These are phyloP conservation scores for Puffinus mauretanicus DNA, from an alignment of 2,113 vertebrate genomes.

Conservation along the genomic window DNA sequence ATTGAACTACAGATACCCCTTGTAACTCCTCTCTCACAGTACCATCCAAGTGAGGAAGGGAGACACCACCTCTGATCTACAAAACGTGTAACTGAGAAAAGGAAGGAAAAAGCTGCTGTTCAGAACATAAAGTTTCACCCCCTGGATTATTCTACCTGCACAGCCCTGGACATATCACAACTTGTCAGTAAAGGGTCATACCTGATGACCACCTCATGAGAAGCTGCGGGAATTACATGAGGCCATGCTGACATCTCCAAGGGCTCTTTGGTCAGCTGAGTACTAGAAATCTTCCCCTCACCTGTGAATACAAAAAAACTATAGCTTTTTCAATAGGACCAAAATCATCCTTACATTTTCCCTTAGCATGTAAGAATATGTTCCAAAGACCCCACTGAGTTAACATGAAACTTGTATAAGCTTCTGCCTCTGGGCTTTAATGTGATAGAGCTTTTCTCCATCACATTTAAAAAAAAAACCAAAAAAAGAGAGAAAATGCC, in stretches of 20 bases:
- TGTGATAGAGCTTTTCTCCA: background rate
- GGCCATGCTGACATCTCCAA: conserved; percentile 45
- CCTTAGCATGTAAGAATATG: background rate
- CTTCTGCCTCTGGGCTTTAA: background rate
- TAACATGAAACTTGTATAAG: background rate
- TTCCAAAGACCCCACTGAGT: background rate
- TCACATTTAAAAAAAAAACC: rapidly evolving
- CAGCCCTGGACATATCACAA: background rate
- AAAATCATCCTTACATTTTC: background rate
- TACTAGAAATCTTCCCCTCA: conserved; percentile 49
- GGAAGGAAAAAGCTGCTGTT: background rate
- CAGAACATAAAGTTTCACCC: background rate
- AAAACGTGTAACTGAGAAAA: rapidly evolving
- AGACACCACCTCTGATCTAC: background rate
- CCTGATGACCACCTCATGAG: conserved; percentile 59
- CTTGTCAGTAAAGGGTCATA: conserved; percentile 38
- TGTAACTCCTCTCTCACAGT: background rate
- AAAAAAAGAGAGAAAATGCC: background rate
- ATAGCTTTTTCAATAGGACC: background rate
- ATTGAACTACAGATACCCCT: background rate
- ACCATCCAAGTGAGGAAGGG: background rate
- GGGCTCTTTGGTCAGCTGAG: conserved; percentile 39
- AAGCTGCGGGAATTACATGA: conserved; percentile 12
- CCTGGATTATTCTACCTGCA: background rate
- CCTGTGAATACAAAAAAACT: conserved; percentile 37